A percentile compares a stretch with the other conserved stretches of the same genome.
Evolutionary conservation across 1,140 invertebrate species (phyloP).

Genomic region (Aricia agestis): DNA sequence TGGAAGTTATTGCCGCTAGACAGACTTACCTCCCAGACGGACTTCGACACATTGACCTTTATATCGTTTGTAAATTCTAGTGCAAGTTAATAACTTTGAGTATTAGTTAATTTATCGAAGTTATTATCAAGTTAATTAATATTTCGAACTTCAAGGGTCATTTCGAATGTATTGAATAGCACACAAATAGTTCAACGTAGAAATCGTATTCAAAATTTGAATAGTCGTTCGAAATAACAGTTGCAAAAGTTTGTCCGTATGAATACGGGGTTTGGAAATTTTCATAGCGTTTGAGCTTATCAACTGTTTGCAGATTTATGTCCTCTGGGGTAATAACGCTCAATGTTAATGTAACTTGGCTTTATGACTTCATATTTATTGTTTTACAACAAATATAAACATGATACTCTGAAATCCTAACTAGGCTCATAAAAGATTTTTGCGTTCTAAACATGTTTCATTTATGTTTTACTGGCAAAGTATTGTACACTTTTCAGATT

Average conservation of each 20-base stretch:
- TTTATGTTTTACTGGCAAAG: not conserved
- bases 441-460: not conserved
- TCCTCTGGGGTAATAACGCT: conserved; percentile 1
- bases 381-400: conserved; percentile 8
- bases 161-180: not conserved
- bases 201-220: not conserved
- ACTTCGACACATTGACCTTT: no score
- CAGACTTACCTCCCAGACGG: no score
- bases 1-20: no score
- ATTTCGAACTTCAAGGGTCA: not conserved
- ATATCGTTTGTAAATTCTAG: no score
- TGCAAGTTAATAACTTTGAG: not conserved
- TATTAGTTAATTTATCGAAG: not conserved
- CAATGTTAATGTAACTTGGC: conserved; percentile 10
- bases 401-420: not conserved
- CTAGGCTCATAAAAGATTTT: not conserved
- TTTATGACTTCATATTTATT: conserved; percentile 6
- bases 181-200: not conserved
- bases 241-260: conserved; percentile 8
- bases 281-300: conserved; percentile 13
- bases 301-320: conserved; percentile 11
- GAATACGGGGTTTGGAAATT: conserved; percentile 6
- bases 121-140: not conserved
- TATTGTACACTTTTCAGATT: not conserved
- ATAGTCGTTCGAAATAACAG: not conserved